Evolutionary conservation across 2,113 vertebrate genomes (phyloP), one percentile per base, ranked within the genome.

Genomic region (Pituophis catenifer): DNA sequence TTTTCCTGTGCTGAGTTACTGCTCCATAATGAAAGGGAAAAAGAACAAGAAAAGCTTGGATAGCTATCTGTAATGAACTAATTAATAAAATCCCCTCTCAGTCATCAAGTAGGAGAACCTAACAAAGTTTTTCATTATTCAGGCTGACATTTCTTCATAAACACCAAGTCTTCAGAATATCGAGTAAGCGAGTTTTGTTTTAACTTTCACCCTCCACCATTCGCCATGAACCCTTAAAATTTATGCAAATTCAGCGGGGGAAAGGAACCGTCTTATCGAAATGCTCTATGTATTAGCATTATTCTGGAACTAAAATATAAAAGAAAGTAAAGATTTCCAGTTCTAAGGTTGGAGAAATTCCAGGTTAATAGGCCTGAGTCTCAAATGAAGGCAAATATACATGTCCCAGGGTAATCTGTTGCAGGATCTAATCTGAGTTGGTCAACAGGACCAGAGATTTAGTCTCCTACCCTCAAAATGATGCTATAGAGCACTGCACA

Each of bases 101-200:
- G 15, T 23, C 44, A 70, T 92, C 58, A 94, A 92, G 53, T 90
- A 90, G 70, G 65, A 95, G 0, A 0, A 15, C 1, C 89, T 1
- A 94, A 94, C 50, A 48, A 92, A 93, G 70, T 85, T 95, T 81
- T 24, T 0, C 38, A 85, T 95, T 94, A 90, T 91, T n/a, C 92
- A 94, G 6, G 57, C 21, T 52, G 75, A 44, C 70, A 57, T 86
- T 92, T 92, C 86, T 88, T 12, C 86, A 88, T 0, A 0, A 85
- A 62, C 50, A 54, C 21, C 21, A 23, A 93, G 26, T 89, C 57
- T 81, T 5, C 58, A 13, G 58, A 26, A 62, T 92, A 92, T 88
- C 94, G 13, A 38, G 55, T 95, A 89, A 89, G 89, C 93, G 89
- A 0, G 1, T 88, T 87, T 94, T 95, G 94, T 93, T 92, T 94